Conservation (phyloP, 2,888 invertebrate species). For the Crioceris asparagi region DNA sequence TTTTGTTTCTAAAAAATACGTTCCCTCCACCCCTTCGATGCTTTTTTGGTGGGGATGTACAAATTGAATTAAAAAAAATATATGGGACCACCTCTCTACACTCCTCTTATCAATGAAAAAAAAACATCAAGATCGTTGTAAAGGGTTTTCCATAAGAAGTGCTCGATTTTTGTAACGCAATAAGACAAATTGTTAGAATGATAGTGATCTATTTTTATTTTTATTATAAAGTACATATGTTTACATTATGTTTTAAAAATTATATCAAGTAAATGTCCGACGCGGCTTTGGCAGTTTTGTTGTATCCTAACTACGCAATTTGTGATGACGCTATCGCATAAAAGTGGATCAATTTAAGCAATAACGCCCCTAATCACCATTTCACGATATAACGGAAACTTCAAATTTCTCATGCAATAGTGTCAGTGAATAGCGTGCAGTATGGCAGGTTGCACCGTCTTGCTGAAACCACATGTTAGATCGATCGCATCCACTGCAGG, state of each 20-base stretch:
- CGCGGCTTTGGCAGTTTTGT: slow-evolving; percentile 3
- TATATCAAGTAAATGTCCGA: background rate
- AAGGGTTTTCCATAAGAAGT: slow-evolving; percentile 2
- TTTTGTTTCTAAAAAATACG: too few relatives aligned
- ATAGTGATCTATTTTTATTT: slow-evolving; percentile 1
- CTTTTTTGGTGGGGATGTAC: too few relatives aligned
- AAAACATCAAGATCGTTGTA: background rate
- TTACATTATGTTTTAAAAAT: slow-evolving; percentile 5
- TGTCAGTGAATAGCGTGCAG: slow-evolving; percentile 1
- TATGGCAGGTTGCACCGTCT: slow-evolving; percentile 6
- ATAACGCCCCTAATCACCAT: slow-evolving; percentile 15
- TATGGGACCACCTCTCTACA: too few relatives aligned
- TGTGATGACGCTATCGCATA: slow-evolving; percentile 28
- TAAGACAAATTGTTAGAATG: slow-evolving; percentile 3
- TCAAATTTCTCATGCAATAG: slow-evolving; percentile 6
- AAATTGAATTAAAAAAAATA: too few relatives aligned
- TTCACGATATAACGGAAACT: slow-evolving; percentile 6
- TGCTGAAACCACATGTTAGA: slow-evolving; percentile 8
- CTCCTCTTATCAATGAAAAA: too few relatives aligned
- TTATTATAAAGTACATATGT: slow-evolving; percentile 1
- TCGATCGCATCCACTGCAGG: slow-evolving; percentile 3
- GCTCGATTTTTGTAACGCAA: slow-evolving; percentile 1
- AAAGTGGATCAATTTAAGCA: slow-evolving; percentile 28
- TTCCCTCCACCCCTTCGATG: too few relatives aligned
- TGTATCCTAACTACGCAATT: slow-evolving; percentile 23